Evolutionary conservation across 2,888 invertebrate species (phyloP).

Genomic region (Hydroisotoma schaefferi): DNA sequence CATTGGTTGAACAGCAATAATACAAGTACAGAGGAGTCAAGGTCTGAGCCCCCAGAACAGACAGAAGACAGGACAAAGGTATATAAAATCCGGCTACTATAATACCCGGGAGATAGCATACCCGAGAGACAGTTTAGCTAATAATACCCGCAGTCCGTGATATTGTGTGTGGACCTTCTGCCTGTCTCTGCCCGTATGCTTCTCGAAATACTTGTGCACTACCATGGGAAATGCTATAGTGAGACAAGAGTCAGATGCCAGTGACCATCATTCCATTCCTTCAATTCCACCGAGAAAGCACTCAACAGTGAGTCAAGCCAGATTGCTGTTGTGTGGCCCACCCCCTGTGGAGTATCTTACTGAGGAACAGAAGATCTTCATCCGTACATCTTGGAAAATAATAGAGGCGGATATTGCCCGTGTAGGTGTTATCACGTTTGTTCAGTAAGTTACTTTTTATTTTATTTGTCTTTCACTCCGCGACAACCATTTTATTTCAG

Average conservation of each 20-base stretch:
- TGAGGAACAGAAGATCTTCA: constrained; percentile 52
- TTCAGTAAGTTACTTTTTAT: constrained; percentile 50
- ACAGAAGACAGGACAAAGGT: too few relatives aligned
- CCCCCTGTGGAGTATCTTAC: constrained; percentile 42
- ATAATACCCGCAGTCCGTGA: too few relatives aligned
- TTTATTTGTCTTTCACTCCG: background rate
- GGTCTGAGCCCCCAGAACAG: too few relatives aligned
- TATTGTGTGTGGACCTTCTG: too few relatives aligned
- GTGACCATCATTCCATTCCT: constrained; percentile 25
- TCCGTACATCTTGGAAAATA: constrained; percentile 53
- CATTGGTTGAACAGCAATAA: too few relatives aligned
- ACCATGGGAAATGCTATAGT: constrained; percentile 44
- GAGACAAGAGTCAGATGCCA: constrained; percentile 36
- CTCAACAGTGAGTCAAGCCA: constrained; percentile 45
- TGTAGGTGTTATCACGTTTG: constrained; percentile 55
- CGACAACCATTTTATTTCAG: too few relatives aligned
- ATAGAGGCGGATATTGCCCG: constrained; percentile 53
- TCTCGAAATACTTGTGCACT: too few relatives aligned
- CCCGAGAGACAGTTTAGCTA: too few relatives aligned
- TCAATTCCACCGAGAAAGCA: constrained; percentile 40
- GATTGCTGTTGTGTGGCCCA: constrained; percentile 42
- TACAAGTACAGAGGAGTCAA: too few relatives aligned
- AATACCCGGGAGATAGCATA: too few relatives aligned
- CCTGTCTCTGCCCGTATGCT: too few relatives aligned
- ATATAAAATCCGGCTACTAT: too few relatives aligned